Evolutionary conservation across 2,797 vertebrate species (phyloP).

Genomic region (Sitta carolinensis): DNA sequence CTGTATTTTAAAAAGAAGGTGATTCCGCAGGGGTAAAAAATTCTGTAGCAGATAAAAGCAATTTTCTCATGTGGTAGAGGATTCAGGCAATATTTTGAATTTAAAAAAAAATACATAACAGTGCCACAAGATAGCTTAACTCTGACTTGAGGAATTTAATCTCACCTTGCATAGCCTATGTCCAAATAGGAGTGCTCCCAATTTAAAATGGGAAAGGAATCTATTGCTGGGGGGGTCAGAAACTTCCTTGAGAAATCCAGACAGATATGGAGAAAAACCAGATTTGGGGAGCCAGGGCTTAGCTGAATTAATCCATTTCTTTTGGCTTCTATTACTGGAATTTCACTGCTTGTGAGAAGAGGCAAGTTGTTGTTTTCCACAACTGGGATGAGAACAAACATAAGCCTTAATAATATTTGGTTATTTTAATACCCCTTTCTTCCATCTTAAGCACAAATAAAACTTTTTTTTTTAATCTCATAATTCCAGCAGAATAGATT

Average conservation of each 20-base stretch:
- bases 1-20: background rate
- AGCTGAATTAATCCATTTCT: background rate
- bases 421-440: background rate
- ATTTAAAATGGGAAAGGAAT: background rate
- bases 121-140: background rate
- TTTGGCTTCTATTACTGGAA: background rate
- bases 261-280: background rate
- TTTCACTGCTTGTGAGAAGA: slow-evolving; percentile 11
- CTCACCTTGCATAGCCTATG: background rate
- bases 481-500: slow-evolving; percentile 12
- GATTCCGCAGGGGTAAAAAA: background rate
- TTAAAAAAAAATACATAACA: background rate
- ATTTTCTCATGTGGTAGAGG: background rate
- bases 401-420: background rate
- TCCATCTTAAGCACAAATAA: slow-evolving; percentile 9
- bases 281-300: background rate
- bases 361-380: slow-evolving; percentile 26
- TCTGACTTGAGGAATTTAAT: background rate
- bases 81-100: background rate
- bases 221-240: background rate
- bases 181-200: background rate
- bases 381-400: slow-evolving; percentile 26
- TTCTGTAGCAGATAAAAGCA: background rate
- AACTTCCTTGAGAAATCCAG: background rate
- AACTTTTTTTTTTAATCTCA: background rate